phyloP scores from a whole-genome alignment of 92 coral and sea anemone species.

The Porites cylindrica region DNA sequence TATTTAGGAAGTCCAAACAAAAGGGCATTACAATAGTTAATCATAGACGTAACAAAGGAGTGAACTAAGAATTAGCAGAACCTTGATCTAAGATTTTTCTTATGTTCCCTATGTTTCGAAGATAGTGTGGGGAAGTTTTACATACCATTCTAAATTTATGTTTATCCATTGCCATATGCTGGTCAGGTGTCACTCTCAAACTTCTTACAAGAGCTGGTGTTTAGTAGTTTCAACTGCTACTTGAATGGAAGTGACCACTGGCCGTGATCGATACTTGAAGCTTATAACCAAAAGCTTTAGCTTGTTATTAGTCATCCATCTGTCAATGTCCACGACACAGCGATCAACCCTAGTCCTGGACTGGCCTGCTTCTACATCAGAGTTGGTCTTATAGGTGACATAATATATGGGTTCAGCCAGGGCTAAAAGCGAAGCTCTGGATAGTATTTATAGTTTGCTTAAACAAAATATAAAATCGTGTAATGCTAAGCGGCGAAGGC shows the following conservation, averaged over 20 bases:
- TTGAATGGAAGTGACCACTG: not conserved
- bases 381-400: slow-evolving; percentile 36
- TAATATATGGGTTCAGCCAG: too few relatives aligned
- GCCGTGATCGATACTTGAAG: slow-evolving; percentile 26
- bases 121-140: slow-evolving; percentile 27
- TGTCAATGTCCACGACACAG: not conserved
- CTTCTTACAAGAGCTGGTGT: too few relatives aligned
- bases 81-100: too few relatives aligned
- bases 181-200: too few relatives aligned
- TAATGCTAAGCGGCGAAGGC: too few relatives aligned
- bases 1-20: slow-evolving; percentile 23
- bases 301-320: not conserved
- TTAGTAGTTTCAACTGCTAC: too few relatives aligned
- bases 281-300: slow-evolving; percentile 28
- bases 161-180: too few relatives aligned
- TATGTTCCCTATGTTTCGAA: too few relatives aligned
- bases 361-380: slow-evolving; percentile 4
- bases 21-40: slow-evolving; percentile 40
- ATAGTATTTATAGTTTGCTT: too few relatives aligned
- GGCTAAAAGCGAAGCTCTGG: too few relatives aligned
- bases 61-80: slow-evolving; percentile 20
- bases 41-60: slow-evolving; percentile 21
- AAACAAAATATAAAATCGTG: too few relatives aligned
- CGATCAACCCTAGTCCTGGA: slow-evolving; percentile 21
- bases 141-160: slow-evolving; percentile 22